These are phyloP conservation scores for Xanthorhoe designata DNA, from an alignment of 2,888 invertebrate species.

Conservation along the genomic window DNA sequence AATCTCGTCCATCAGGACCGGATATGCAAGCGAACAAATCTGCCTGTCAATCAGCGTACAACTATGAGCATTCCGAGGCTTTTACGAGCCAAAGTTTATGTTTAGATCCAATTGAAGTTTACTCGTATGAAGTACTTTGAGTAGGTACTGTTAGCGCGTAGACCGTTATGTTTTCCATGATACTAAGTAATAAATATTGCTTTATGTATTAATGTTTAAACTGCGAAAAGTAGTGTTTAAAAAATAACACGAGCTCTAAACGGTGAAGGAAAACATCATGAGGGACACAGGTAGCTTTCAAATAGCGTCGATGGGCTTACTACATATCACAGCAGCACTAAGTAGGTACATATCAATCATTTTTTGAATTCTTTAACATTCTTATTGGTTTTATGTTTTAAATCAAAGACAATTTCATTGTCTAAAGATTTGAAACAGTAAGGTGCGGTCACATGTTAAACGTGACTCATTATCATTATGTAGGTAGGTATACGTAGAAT, in stretches of 20 bases:
- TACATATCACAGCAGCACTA: too few species aligned
- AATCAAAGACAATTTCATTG: not conserved
- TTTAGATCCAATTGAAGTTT: slow-evolving; percentile 25
- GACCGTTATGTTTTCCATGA: too few species aligned
- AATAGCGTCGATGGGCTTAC: too few species aligned
- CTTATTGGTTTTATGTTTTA: too few species aligned
- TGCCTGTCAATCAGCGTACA: slow-evolving; percentile 48
- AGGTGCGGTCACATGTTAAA: slow-evolving; percentile 44
- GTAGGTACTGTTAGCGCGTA: not conserved
- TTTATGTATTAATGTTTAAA: too few species aligned
- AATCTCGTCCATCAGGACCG: slow-evolving; percentile 36
- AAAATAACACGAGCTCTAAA: too few species aligned
- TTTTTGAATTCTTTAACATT: too few species aligned
- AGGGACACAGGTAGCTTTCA: too few species aligned
- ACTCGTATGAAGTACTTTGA: not conserved
- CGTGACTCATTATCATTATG: slow-evolving; percentile 45
- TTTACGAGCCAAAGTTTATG: slow-evolving; percentile 26
- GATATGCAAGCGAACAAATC: slow-evolving; percentile 45
- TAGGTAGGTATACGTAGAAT: slow-evolving; percentile 49
- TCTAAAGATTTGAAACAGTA: slow-evolving; percentile 25
- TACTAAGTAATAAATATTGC: too few species aligned
- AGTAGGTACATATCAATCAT: too few species aligned
- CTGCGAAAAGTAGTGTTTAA: too few species aligned
- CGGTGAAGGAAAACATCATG: too few species aligned
- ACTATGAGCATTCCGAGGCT: slow-evolving; percentile 22